Conservation (phyloP, 1,140 invertebrate genomes). For the Pectinophora gossypiella region DNA sequence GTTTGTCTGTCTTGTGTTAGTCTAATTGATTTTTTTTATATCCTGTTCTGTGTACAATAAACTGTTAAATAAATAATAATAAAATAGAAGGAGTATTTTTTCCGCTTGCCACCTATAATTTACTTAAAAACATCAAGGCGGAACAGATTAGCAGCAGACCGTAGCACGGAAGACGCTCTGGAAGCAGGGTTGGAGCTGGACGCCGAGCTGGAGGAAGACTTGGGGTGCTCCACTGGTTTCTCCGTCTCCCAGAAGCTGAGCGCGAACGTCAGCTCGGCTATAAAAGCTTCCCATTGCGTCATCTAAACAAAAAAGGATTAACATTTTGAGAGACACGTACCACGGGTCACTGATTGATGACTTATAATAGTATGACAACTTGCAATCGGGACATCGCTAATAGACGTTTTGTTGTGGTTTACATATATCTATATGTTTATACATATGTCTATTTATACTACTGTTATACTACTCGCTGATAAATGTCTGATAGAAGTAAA, state of each 20-base stretch:
- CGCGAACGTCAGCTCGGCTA: constrained; percentile 78
- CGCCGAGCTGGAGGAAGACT: constrained; percentile 41
- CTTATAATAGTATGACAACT: neutral
- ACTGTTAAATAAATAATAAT: too few relatives aligned
- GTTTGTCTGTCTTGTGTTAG: too few relatives aligned
- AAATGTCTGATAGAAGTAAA: too few relatives aligned
- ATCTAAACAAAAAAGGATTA: constrained; percentile 76
- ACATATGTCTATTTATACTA: too few relatives aligned
- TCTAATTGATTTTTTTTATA: too few relatives aligned
- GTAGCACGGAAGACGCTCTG: constrained; percentile 55
- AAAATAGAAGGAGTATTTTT: too few relatives aligned
- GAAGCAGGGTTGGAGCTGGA: constrained; percentile 46
- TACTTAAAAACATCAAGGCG: constrained; percentile 46
- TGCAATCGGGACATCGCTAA: neutral
- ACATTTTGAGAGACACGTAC: too few relatives aligned
- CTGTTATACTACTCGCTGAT: too few relatives aligned
- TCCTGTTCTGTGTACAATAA: too few relatives aligned
- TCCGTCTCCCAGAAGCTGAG: constrained; percentile 78
- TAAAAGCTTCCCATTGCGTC: constrained; percentile 77
- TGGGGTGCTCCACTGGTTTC: constrained; percentile 76
- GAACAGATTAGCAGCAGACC: constrained; percentile 55
- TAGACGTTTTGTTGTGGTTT: neutral
- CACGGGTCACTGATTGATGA: too few relatives aligned
- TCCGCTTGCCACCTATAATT: too few relatives aligned
- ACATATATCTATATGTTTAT: too few relatives aligned